These are phyloP conservation scores for Hirundo rustica DNA, from an alignment of 2,797 vertebrate genomes.

Conservation along the genomic window DNA sequence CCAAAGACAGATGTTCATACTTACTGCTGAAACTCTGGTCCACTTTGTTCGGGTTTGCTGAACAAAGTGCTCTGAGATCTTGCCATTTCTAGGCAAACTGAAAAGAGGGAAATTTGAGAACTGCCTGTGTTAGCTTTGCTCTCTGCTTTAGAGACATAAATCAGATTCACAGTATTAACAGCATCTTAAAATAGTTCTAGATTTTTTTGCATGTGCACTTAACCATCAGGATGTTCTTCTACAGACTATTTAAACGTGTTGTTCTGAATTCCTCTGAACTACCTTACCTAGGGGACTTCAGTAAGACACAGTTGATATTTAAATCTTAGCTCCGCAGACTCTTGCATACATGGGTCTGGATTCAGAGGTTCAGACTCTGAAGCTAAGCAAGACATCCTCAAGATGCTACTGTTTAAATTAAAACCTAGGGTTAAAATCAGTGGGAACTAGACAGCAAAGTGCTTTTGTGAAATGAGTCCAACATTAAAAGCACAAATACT, in stretches of 20 bases:
- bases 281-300: background rate
- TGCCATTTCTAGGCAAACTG: conserved; percentile 43
- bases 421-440: conserved; percentile 24
- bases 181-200: background rate
- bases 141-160: background rate
- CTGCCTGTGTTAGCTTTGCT: background rate
- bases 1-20: conserved; percentile 46
- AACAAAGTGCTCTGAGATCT: conserved; percentile 47
- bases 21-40: conserved; percentile 6
- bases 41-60: conserved; percentile 48
- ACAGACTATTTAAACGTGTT: background rate
- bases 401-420: background rate
- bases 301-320: background rate
- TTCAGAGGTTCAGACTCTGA: background rate
- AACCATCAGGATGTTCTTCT: background rate
- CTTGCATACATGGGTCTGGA: background rate
- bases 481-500: background rate
- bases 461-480: conserved; percentile 7
- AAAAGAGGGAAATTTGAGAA: background rate
- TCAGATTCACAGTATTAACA: background rate
- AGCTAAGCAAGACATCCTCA: background rate
- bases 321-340: background rate
- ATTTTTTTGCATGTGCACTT: background rate
- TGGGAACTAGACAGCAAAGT: background rate
- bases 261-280: background rate